Evolutionary conservation across 1,140 invertebrate genomes (phyloP).

Genomic region (Tetramorium parvispinum): DNA sequence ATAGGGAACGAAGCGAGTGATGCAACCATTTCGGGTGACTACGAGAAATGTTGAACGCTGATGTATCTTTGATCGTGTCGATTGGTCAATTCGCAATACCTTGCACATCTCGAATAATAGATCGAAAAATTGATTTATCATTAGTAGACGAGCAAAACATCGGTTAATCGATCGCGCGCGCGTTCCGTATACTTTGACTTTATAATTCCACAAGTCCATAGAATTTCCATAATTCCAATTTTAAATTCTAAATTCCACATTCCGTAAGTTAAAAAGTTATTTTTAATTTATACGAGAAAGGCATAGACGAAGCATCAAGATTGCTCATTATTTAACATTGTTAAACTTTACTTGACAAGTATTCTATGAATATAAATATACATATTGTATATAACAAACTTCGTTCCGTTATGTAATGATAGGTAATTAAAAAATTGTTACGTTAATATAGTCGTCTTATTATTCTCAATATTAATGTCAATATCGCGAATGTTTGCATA

Average conservation of each 20-base stretch:
- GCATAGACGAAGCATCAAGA: not conserved
- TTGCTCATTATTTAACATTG: not conserved
- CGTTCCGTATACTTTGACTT: not conserved
- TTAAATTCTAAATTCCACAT: not conserved
- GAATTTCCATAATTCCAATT: no score
- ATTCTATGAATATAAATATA: constrained; percentile 3
- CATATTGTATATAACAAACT: not conserved
- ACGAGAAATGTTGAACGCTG: constrained; percentile 9
- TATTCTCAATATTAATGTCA: not conserved
- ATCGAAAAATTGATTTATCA: constrained; percentile 3
- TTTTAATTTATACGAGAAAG: not conserved
- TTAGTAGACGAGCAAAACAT: not conserved
- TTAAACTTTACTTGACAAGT: not conserved
- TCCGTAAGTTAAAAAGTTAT: not conserved
- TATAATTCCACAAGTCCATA: not conserved
- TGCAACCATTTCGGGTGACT: not conserved
- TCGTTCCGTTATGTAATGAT: not conserved
- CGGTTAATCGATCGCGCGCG: not conserved
- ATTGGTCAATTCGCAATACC: constrained; percentile 20
- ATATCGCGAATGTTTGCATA: not conserved
- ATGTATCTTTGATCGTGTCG: constrained; percentile 6
- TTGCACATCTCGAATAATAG: not conserved
- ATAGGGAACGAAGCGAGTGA: not conserved
- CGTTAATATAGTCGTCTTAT: not conserved
- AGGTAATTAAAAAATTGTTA: not conserved